Conservation (phyloP, 2,113 vertebrate genomes). For the Euleptes europaea region DNA sequence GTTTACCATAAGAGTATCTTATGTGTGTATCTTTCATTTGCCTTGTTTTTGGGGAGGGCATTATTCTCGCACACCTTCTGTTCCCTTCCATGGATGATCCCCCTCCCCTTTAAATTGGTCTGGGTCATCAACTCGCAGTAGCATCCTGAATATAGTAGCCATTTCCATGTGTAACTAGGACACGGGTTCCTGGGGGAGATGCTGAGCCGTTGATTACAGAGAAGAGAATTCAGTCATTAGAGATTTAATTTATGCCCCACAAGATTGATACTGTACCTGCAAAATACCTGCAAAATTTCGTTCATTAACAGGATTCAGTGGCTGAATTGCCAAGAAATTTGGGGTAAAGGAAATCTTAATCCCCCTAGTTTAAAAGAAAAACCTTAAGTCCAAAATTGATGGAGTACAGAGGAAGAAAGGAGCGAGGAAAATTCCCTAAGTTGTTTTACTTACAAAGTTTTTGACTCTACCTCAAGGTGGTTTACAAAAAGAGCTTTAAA, state of each 20-base stretch:
- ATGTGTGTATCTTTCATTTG: neutral
- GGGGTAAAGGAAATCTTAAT: slow-evolving; percentile 3
- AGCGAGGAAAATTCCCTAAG: too few relatives aligned
- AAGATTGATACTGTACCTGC: slow-evolving; percentile 61
- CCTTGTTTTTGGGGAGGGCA: neutral
- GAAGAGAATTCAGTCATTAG: slow-evolving; percentile 72
- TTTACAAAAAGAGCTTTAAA: too few relatives aligned
- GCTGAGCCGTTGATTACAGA: slow-evolving; percentile 70
- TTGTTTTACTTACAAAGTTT: too few relatives aligned
- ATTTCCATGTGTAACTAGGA: slow-evolving; percentile 70
- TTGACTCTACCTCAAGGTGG: too few relatives aligned
- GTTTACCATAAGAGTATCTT: neutral
- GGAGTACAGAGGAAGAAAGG: neutral
- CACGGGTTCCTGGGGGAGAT: slow-evolving; percentile 68
- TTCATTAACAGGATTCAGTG: slow-evolving; percentile 33
- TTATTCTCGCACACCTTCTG: slow-evolving; percentile 40
- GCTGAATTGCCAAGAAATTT: slow-evolving; percentile 32
- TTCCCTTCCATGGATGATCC: slow-evolving; percentile 26
- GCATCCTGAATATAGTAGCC: slow-evolving; percentile 69
- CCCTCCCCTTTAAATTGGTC: slow-evolving; percentile 51
- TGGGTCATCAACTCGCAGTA: slow-evolving; percentile 60
- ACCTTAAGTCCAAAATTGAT: neutral
- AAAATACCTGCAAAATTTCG: slow-evolving; percentile 49
- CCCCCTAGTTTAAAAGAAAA: slow-evolving; percentile 1
- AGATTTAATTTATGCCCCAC: slow-evolving; percentile 66